Percentiles rank a stretch among this genome's conserved stretches.
Evolutionary conservation across 2,113 vertebrate genomes (phyloP).

Genomic region (Microcebus jonahi): DNA sequence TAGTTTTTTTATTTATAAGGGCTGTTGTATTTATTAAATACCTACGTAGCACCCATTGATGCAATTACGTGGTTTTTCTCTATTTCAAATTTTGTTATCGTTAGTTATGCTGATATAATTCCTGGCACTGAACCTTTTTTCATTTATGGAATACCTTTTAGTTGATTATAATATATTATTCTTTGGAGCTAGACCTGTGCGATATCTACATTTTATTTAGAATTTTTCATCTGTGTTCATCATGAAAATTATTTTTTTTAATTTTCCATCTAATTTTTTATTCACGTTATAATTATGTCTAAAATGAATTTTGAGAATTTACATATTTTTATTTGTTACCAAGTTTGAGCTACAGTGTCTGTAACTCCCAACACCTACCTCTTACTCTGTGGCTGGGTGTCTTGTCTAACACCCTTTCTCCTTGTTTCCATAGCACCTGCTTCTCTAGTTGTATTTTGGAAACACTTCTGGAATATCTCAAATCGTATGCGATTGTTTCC

Average conservation of each 20-base stretch:
- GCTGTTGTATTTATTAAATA: not conserved
- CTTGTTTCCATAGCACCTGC: accelerated
- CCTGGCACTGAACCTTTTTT: not conserved
- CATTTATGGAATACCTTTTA: not conserved
- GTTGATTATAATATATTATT: not conserved
- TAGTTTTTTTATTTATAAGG: not conserved
- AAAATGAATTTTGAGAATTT: not conserved
- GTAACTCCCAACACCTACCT: too few species aligned
- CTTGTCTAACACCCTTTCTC: accelerated
- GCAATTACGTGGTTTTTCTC: not conserved
- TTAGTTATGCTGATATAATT: not conserved
- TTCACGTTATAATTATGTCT: too few species aligned
- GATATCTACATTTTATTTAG: not conserved
- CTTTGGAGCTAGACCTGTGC: too few species aligned
- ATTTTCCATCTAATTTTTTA: too few species aligned
- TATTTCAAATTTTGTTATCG: not conserved
- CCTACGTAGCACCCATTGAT: not conserved
- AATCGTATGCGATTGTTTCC: not conserved
- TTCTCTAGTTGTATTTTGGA: not conserved
- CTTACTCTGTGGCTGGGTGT: not conserved
- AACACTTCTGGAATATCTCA: not conserved
- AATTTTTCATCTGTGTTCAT: not conserved
- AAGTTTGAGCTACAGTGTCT: accelerated
- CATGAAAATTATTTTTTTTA: not conserved
- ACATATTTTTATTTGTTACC: too few species aligned